These are phyloP conservation scores for Digitonthophagus gazella DNA, from an alignment of 2,888 invertebrate species.

Conservation along the genomic window DNA sequence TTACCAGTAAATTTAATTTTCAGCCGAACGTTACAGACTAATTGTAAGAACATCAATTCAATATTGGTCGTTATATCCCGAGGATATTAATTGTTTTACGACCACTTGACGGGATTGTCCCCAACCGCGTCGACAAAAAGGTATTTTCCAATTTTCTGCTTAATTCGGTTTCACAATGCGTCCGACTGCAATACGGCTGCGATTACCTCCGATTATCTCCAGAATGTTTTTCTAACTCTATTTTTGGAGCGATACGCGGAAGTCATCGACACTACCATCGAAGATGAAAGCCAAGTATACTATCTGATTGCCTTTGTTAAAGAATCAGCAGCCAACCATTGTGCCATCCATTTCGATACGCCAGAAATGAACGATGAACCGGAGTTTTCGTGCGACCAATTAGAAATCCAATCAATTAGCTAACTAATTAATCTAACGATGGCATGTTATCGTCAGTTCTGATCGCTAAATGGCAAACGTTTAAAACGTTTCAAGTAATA, in stretches of 20 bases:
- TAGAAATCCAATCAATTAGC: not conserved
- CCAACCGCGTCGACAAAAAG: not conserved
- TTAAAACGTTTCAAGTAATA: no score
- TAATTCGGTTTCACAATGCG: not conserved
- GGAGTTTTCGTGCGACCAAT: not conserved
- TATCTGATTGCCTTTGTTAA: not conserved
- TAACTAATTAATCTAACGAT: not conserved
- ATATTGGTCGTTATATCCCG: not conserved
- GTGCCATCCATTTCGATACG: not conserved
- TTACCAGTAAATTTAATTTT: not conserved
- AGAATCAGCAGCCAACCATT: not conserved
- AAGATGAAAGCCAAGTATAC: not conserved
- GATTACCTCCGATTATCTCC: not conserved
- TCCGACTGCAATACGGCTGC: not conserved
- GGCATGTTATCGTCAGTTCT: not conserved
- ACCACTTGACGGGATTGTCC: conserved; percentile 17
- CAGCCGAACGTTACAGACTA: not conserved
- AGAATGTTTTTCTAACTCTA: not conserved
- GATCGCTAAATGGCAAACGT: not conserved
- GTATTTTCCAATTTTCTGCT: not conserved
- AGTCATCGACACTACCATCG: not conserved
- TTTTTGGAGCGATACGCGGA: not conserved
- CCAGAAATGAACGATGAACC: not conserved
- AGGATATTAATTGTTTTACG: conserved; percentile 26
- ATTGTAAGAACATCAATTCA: no score